Evolutionary conservation across 1,140 invertebrate species (phyloP), one percentile per base, ranked within the genome.

Genomic region (Pristionchus pacificus): DNA sequence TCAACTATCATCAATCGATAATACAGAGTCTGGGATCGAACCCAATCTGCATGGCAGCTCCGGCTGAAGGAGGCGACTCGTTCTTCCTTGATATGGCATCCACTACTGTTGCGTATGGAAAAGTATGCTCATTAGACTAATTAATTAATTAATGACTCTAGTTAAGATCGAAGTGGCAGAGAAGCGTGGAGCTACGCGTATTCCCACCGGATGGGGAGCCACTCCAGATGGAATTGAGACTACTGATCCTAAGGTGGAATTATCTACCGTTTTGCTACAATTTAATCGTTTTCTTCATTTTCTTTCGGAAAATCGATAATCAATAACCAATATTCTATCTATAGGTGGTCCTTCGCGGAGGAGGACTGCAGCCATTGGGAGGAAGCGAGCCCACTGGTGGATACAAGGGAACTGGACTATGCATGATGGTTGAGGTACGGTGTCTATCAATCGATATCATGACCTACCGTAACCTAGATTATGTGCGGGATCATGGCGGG

Each of bases 21-120:
- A 49, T 19, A 10, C 38, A 49, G 38, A 95, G 95, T 1, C 84
- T 96, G 0, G 93, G 93, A n/a, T 95, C 93, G 0, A 97, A 96
- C 85, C 93, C 93, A 0, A 71, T 96, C 3, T 87, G 90, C 0
- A 81, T 94, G 0, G 92, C 90, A 0, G 93, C 93, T n/a, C 89
- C 89, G 1, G 90, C 88, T 15, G 83, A 88, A 57, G 59, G 76
- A 14, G 88, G 88, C 0, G 92, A 95, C 79, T 85, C 88, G 60
- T 95, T 95, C 85, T 88, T 93, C 0, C 84, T 97, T 32, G 94
- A 97, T 81, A 95, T 95, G 93, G 93, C 94, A 0, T 95, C 93
- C 0, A 91, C 92, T 0, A 88, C 91, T 0, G 93, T 93, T 0
- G 90, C 91, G 29, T 86, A 91, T 65, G 91, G 91, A 74, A 92